Evolutionary conservation across 2,888 invertebrate species (phyloP).

Genomic region (Panzeria rudis): DNA sequence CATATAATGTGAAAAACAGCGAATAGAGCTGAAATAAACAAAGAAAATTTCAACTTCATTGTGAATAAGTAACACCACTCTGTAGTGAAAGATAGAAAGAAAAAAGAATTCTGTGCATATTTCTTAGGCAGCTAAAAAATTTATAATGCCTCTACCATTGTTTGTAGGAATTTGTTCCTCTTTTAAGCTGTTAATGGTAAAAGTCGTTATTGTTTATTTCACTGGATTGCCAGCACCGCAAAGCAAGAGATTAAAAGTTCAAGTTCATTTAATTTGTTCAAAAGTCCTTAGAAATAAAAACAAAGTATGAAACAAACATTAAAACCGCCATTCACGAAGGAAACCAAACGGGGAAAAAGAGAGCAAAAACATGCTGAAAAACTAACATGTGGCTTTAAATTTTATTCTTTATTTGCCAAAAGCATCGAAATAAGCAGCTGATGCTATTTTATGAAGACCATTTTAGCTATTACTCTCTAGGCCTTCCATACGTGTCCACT

Average conservation of each 20-base stretch:
- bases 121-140: constrained; percentile 70
- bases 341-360: neutral
- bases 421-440: constrained; percentile 62
- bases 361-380: constrained; percentile 39
- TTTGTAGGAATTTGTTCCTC: constrained; percentile 15
- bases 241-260: constrained; percentile 74
- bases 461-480: constrained; percentile 12
- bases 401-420: constrained; percentile 39
- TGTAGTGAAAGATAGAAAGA: neutral
- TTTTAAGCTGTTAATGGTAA: constrained; percentile 56
- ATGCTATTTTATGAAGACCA: constrained; percentile 56
- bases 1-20: constrained; percentile 12
- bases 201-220: constrained; percentile 68
- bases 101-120: constrained; percentile 40
- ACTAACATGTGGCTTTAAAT: constrained; percentile 70
- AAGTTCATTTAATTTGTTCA: constrained; percentile 82
- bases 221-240: constrained; percentile 47
- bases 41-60: constrained; percentile 10
- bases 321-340: constrained; percentile 40
- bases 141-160: constrained; percentile 67
- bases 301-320: constrained; percentile 68
- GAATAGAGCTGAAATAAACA: constrained; percentile 28
- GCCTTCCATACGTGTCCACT: neutral
- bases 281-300: constrained; percentile 77
- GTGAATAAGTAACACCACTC: constrained; percentile 29